A percentile compares a stretch with the other conserved stretches of the same genome.
phyloP scores from a whole-genome alignment of 2,888 invertebrate species.

The Rutpela maculata region DNA sequence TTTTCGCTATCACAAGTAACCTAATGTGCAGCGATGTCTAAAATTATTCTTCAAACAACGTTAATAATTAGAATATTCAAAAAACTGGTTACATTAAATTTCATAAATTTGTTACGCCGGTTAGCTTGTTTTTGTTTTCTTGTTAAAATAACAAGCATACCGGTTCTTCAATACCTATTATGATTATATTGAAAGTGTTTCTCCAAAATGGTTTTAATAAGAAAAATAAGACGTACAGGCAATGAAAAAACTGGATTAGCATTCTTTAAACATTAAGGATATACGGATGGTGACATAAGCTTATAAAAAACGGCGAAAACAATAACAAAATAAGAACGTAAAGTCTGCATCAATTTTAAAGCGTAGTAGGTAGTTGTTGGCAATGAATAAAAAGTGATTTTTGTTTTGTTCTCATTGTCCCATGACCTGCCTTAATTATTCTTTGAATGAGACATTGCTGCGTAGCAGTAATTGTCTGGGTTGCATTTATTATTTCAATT shows the following conservation, averaged over 20 bases:
- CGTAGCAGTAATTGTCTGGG: constrained; percentile 28
- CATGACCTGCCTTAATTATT: constrained; percentile 58
- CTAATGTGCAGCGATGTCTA: constrained; percentile 7
- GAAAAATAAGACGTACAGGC: constrained; percentile 32
- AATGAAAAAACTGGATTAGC: constrained; percentile 39
- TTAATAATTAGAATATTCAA: constrained; percentile 29
- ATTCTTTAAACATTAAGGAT: constrained; percentile 37
- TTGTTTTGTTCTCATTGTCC: constrained; percentile 54
- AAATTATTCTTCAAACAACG: background rate
- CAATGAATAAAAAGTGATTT: constrained; percentile 51
- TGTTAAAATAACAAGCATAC: constrained; percentile 24
- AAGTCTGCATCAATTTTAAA: constrained; percentile 45
- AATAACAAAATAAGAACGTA: constrained; percentile 51
- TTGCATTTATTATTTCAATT: constrained; percentile 20
- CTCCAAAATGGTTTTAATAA: constrained; percentile 22
- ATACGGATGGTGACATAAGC: constrained; percentile 38
- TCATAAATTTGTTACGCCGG: constrained; percentile 29
- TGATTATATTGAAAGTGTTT: constrained; percentile 41
- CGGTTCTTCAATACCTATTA: constrained; percentile 31
- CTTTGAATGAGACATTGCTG: constrained; percentile 49
- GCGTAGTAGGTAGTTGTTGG: constrained; percentile 50
- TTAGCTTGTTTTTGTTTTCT: constrained; percentile 34
- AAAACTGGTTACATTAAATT: constrained; percentile 24
- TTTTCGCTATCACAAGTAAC: background rate
- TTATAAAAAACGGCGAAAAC: constrained; percentile 37